Base-by-base conservation (phyloP, 2,113 vertebrate species). In the Oreochromis tanganicae region DNA sequence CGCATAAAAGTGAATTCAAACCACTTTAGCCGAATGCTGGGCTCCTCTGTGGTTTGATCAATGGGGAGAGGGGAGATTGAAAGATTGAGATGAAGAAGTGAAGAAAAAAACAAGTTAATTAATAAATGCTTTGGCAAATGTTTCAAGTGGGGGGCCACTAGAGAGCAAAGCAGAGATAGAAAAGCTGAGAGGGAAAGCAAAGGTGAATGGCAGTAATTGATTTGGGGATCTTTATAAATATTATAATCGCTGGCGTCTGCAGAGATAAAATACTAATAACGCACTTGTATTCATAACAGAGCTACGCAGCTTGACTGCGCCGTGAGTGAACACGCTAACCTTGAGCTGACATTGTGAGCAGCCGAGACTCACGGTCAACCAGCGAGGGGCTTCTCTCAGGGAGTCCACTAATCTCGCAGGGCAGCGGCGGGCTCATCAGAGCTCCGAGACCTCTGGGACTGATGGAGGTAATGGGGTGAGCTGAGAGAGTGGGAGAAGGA, bases 371-470 rank as follows among this genome's bases (percentile, higher is more conserved):
- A 75, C 86, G 24, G 90, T 93, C 93, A 93, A 93, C 94, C 95
- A 93, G 94, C 93, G 92, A 87, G 90, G 91, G 93, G 92, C 88
- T 94, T 96, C 93, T 96, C 94, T 95, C 90, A 83, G 92, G 94
- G 94, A 96, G 93, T 95, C 94, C 94, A 95, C 95, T 96, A 95
- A 95, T 96, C 94, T 95, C 93, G 81, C 86, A 89, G 93, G 95
- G 93, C 94, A 95, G 90, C 68, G 46, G 87, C 89, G 92, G 91
- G 94, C 93, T 94, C 95, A 95, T 95, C 94, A 94, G 89, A 88
- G 91, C 92, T 48, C 52, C 82, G 83, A 87, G 87, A 93, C 94
- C 91, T 92, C 88, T 83, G 95, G 92, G 94, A 96, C 90, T 81
- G 81, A 90, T 89, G 73, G 82, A 92, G 92, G 90, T 94, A 94